phyloP scores from a whole-genome alignment of 1,140 invertebrate genomes.

The Dermatophagoides farinae region DNA sequence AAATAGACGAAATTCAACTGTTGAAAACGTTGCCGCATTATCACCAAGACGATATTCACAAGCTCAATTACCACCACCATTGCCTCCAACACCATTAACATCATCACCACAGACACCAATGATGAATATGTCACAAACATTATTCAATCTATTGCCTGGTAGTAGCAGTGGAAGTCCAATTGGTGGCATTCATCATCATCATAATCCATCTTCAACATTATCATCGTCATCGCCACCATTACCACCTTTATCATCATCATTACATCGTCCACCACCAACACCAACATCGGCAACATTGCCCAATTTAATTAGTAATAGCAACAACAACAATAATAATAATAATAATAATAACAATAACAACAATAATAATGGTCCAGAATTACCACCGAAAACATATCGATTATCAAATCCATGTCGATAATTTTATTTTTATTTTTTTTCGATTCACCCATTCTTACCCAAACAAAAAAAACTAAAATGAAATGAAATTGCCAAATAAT shows the following conservation, averaged over 20 bases:
- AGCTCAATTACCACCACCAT: background rate
- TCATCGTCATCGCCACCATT: background rate
- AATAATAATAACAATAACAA: background rate
- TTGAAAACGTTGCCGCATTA: background rate
- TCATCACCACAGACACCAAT: background rate
- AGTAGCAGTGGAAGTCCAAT: no score
- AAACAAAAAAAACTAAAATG: no score
- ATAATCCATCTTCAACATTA: no score
- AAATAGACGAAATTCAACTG: background rate
- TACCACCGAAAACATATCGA: constrained; percentile 6
- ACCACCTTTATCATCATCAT: background rate
- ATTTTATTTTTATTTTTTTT: no score
- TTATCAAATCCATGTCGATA: background rate
- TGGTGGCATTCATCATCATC: no score
- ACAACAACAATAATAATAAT: background rate
- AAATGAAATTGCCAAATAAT: background rate
- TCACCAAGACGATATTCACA: background rate
- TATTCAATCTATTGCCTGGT: no score
- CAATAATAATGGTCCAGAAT: background rate
- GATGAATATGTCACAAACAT: no score
- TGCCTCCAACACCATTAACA: background rate
- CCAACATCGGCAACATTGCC: background rate
- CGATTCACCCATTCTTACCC: no score
- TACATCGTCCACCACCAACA: no score
- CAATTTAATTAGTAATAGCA: no score